These are phyloP conservation scores for Aplocera efformata DNA, from an alignment of 2,888 invertebrate species.

Conservation along the genomic window DNA sequence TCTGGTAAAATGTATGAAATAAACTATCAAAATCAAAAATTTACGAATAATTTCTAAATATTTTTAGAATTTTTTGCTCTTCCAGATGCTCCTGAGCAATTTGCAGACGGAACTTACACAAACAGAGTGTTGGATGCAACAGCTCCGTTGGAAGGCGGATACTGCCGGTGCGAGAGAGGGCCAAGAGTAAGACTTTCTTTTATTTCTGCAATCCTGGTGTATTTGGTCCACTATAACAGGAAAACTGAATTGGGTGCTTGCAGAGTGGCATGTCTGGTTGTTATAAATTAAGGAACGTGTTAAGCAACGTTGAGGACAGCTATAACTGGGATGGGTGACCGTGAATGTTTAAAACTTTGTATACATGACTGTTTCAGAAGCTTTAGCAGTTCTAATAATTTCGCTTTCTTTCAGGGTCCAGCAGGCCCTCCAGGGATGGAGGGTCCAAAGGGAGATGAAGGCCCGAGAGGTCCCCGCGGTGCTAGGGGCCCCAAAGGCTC, in stretches of 20 bases:
- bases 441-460: conserved; percentile 82
- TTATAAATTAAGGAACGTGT: no score
- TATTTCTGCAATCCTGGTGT: background rate
- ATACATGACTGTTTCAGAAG: no score
- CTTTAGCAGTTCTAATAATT: no score
- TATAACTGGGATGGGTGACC: no score
- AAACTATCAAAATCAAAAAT: no score
- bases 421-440: conserved; percentile 81
- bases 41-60: no score
- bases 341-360: no score
- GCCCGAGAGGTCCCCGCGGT: conserved; percentile 79
- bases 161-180: conserved; percentile 84
- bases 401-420: conserved; percentile 76
- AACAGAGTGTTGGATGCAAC: conserved; percentile 81
- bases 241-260: no score
- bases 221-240: no score
- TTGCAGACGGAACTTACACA: conserved; percentile 68
- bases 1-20: conserved; percentile 26
- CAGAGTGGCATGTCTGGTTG: no score
- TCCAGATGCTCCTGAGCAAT: conserved; percentile 36
- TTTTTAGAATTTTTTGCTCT: conserved; percentile 1
- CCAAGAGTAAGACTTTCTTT: conserved; percentile 53
- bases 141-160: conserved; percentile 79
- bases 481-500: conserved; percentile 82
- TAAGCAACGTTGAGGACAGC: no score